These are phyloP conservation scores for Sarcophaga peregrina DNA, from an alignment of 1,140 invertebrate species.

Conservation along the genomic window DNA sequence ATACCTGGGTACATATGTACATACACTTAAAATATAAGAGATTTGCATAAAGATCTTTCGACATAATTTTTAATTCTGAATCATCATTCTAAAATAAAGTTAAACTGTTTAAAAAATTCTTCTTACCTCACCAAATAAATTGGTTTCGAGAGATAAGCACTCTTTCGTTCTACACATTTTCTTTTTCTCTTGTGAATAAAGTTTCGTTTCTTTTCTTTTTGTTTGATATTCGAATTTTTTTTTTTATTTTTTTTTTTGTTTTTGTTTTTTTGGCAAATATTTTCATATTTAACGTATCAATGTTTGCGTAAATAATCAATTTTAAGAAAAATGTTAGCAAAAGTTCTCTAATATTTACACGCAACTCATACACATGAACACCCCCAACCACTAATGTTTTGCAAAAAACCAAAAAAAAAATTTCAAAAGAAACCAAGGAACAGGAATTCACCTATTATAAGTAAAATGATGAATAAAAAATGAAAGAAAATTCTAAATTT, in stretches of 20 bases:
- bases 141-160: neutral
- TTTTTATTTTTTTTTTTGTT: too few relatives aligned
- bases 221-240: too few relatives aligned
- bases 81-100: neutral
- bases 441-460: too few relatives aligned
- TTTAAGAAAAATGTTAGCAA: neutral
- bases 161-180: neutral
- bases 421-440: neutral
- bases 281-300: neutral
- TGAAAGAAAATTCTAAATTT: neutral
- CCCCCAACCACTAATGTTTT: neutral
- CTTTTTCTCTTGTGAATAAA: too few relatives aligned
- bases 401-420: neutral
- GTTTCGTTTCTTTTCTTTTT: too few relatives aligned
- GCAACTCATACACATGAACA: neutral
- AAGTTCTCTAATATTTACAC: neutral
- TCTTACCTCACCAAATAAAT: conserved; percentile 4
- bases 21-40: neutral
- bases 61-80: neutral
- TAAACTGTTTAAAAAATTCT: neutral
- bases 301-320: conserved; percentile 22
- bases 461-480: neutral
- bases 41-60: neutral
- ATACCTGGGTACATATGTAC: too few relatives aligned
- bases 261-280: neutral